These are phyloP conservation scores for Isichthys henryi DNA, from an alignment of 2,113 vertebrate genomes.

Conservation along the genomic window DNA sequence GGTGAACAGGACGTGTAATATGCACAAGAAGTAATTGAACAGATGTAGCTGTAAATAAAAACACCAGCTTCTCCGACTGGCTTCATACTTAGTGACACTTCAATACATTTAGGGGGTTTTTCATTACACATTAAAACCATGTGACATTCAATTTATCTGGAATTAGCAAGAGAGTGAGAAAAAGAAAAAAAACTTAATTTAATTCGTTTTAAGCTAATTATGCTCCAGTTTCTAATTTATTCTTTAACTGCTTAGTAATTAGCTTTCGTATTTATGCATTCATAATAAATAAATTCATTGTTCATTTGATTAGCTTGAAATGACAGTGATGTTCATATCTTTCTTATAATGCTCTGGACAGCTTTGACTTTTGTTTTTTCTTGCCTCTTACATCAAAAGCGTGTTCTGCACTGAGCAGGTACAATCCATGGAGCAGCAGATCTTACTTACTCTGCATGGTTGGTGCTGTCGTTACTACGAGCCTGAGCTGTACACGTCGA, in stretches of 20 bases:
- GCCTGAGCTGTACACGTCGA: not conserved
- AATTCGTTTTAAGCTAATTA: not conserved
- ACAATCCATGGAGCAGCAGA: not conserved
- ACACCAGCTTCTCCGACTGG: not conserved
- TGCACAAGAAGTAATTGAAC: not conserved
- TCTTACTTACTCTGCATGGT: not conserved
- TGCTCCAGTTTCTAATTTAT: not conserved
- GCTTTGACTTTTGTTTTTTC: not conserved
- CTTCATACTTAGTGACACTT: not conserved
- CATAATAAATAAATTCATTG: not conserved
- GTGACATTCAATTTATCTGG: not conserved
- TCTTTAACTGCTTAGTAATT: not conserved
- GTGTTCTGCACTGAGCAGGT: not conserved
- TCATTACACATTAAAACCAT: not conserved
- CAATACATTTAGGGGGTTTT: not conserved
- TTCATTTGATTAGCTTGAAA: not conserved
- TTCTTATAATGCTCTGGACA: not conserved
- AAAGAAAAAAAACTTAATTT: not conserved
- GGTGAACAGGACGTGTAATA: not conserved
- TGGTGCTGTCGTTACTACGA: no score
- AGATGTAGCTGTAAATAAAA: not conserved
- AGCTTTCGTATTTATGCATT: not conserved
- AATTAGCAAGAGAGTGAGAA: not conserved
- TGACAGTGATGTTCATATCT: not conserved
- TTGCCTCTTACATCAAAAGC: not conserved